These are phyloP conservation scores for Pedicia rivosa DNA, from an alignment of 2,888 invertebrate genomes.

Conservation along the genomic window DNA sequence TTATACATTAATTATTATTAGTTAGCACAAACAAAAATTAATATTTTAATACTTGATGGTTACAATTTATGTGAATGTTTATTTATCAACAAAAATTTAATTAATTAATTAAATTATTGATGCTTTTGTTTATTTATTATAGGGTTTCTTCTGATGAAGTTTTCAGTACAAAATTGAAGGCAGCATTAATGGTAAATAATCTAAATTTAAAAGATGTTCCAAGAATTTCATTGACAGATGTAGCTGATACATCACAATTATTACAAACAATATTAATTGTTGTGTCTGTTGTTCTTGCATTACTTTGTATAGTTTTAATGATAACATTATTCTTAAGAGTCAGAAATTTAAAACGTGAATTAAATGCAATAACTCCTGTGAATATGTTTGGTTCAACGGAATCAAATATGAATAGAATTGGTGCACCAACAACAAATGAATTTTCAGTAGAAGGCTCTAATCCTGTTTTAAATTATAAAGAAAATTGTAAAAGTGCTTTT, in stretches of 20 bases:
- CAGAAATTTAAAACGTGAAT: constrained; percentile 37
- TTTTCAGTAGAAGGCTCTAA: constrained; percentile 54
- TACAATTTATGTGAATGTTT: too few relatives aligned
- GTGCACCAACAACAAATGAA: constrained; percentile 51
- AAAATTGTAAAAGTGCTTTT: constrained; percentile 7
- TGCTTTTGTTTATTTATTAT: constrained; percentile 9
- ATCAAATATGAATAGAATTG: constrained; percentile 34
- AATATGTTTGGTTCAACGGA: constrained; percentile 39
- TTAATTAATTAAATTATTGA: neutral
- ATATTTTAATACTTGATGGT: too few relatives aligned
- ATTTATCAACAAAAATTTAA: too few relatives aligned
- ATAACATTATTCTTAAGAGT: constrained; percentile 39
- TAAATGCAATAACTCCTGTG: constrained; percentile 43
- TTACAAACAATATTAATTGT: constrained; percentile 37
- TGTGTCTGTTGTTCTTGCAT: constrained; percentile 35
- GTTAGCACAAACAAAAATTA: too few relatives aligned
- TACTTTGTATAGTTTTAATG: constrained; percentile 35
- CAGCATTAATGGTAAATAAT: constrained; percentile 23
- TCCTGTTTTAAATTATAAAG: constrained; percentile 43
- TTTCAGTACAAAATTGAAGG: constrained; percentile 31
- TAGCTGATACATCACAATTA: constrained; percentile 27
- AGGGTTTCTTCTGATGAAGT: constrained; percentile 34
- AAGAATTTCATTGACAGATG: constrained; percentile 21
- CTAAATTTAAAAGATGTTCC: constrained; percentile 34
- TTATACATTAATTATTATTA: too few relatives aligned